Conservation (phyloP, 1,140 invertebrate genomes). For the Ceratosolen fusciceps region DNA sequence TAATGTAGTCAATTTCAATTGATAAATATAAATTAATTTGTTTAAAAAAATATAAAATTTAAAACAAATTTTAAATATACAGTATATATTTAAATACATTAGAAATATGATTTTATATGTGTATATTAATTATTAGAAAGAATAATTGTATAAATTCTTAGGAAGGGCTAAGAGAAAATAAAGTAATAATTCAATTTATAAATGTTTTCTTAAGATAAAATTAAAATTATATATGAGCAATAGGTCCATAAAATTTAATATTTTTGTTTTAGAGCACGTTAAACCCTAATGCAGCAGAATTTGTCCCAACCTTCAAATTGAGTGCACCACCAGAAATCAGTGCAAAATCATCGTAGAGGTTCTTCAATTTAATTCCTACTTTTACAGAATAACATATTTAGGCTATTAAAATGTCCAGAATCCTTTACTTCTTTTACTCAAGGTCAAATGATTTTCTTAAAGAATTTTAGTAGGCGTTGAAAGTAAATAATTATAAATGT, state of each 20-base stretch:
- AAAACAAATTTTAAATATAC: too few relatives aligned
- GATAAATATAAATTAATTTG: too few relatives aligned
- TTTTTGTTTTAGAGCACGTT: slow-evolving; percentile 75
- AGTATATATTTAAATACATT: too few relatives aligned
- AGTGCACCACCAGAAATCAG: slow-evolving; percentile 60
- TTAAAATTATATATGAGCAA: too few relatives aligned
- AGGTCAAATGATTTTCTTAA: slow-evolving; percentile 58
- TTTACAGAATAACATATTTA: slow-evolving; percentile 53
- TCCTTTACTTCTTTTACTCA: slow-evolving; percentile 49
- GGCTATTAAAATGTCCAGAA: slow-evolving; percentile 55
- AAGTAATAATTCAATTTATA: too few relatives aligned
- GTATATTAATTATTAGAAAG: too few relatives aligned
- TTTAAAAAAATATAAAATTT: too few relatives aligned
- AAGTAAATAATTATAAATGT: slow-evolving; percentile 57
- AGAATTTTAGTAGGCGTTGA: slow-evolving; percentile 59
- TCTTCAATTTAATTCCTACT: slow-evolving; percentile 24
- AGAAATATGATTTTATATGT: too few relatives aligned
- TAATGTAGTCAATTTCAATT: too few relatives aligned
- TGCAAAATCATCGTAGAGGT: slow-evolving; percentile 67
- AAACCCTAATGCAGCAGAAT: slow-evolving; percentile 85
- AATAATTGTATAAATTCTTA: too few relatives aligned
- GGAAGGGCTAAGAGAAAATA: too few relatives aligned
- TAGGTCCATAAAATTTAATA: slow-evolving; percentile 24
- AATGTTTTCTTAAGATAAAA: too few relatives aligned
- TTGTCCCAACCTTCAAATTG: slow-evolving; percentile 75